Percentiles rank a stretch among this genome's conserved stretches.
phyloP scores from a whole-genome alignment of 1,140 invertebrate species.

The Aphaenogaster floridana region DNA sequence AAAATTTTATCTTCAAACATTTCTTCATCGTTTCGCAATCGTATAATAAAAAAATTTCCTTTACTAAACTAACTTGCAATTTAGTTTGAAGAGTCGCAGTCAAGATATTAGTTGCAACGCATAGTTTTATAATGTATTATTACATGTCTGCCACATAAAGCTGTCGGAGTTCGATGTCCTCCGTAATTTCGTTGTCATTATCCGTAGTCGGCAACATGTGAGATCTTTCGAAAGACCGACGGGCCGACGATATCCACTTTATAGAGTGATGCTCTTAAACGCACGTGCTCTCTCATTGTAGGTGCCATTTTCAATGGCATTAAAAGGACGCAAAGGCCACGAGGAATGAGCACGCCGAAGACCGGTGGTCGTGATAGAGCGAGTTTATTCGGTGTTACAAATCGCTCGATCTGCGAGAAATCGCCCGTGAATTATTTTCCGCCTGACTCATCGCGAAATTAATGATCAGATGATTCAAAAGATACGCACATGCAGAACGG shows the following conservation, averaged over 20 bases:
- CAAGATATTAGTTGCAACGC: neutral
- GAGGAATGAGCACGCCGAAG: constrained; percentile 9
- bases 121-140: neutral
- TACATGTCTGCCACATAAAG: neutral
- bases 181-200: constrained; percentile 36
- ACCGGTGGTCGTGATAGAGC: constrained; percentile 63
- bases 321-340: constrained; percentile 62
- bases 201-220: neutral
- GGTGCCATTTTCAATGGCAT: constrained; percentile 56
- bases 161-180: neutral
- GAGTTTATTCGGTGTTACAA: constrained; percentile 38
- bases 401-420: constrained; percentile 15
- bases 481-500: neutral
- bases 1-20: neutral
- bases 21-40: neutral
- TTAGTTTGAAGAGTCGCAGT: neutral
- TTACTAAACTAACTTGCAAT: neutral
- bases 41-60: neutral
- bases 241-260: constrained; percentile 7
- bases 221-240: constrained; percentile 53
- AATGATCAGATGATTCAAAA: neutral
- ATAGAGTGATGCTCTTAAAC: constrained; percentile 6
- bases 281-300: constrained; percentile 41
- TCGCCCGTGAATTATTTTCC: constrained; percentile 45
- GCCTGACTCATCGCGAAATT: constrained; percentile 21